Conservation (phyloP, 2,113 vertebrate genomes). For the Dicaeum eximium region DNA sequence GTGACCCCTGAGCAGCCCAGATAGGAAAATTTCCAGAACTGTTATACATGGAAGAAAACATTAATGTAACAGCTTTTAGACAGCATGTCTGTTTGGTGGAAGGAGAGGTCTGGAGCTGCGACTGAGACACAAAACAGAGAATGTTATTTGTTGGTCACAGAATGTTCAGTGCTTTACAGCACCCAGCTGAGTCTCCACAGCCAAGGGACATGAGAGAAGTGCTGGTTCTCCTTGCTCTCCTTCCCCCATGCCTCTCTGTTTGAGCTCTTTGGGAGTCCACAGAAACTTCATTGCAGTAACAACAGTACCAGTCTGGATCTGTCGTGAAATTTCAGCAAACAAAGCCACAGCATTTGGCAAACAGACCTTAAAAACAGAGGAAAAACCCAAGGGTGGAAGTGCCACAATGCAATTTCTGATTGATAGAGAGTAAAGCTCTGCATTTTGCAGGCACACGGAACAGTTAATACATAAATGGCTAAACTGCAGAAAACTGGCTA, state of each 20-base stretch:
- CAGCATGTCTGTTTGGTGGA: not conserved
- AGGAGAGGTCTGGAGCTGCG: not conserved
- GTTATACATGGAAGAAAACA: not conserved
- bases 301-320: not conserved
- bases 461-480: not conserved
- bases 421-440: not conserved
- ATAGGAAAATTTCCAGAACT: not conserved
- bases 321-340: not conserved
- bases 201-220: not conserved
- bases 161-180: not conserved
- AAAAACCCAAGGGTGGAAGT: not conserved
- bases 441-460: not conserved
- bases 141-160: not conserved
- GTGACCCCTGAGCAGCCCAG: not conserved
- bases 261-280: not conserved
- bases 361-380: not conserved
- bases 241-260: not conserved
- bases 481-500: not conserved
- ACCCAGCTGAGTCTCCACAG: not conserved
- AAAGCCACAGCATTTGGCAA: not conserved
- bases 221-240: not conserved
- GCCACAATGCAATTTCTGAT: not conserved
- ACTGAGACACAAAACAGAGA: not conserved
- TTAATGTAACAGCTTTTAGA: not conserved
- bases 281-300: not conserved